Evolutionary conservation across 2,888 invertebrate species (phyloP).

Genomic region (Caenorhabditis becei): DNA sequence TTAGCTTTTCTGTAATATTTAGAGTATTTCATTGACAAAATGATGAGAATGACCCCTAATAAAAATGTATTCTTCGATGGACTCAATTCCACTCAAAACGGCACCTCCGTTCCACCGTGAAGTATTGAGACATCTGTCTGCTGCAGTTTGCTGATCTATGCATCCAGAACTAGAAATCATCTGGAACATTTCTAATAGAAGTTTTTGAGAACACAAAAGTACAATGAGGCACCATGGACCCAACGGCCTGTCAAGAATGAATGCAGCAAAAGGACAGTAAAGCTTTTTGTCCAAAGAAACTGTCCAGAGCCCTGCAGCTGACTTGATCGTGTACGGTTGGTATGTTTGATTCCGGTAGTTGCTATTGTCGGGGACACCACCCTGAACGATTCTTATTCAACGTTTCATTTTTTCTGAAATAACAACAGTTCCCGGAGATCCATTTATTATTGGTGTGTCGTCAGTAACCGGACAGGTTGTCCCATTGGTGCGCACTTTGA

Average conservation of each 20-base stretch:
- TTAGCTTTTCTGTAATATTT: too few species aligned
- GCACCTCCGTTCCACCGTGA: neutral
- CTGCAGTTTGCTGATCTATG: neutral
- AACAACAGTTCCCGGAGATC: slow-evolving; percentile 1
- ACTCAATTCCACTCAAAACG: slow-evolving; percentile 4
- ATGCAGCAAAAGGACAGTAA: neutral
- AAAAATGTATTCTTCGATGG: neutral
- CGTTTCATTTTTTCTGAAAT: neutral
- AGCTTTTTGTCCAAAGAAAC: neutral
- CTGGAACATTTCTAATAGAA: neutral
- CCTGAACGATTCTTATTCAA: neutral
- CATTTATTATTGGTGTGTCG: neutral
- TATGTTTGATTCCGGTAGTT: neutral
- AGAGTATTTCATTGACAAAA: neutral
- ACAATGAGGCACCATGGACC: slow-evolving; percentile 5
- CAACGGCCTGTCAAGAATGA: neutral
- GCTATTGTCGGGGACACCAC: neutral
- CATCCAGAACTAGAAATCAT: neutral
- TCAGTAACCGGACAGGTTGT: neutral
- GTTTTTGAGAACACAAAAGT: neutral
- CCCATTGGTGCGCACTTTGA: neutral
- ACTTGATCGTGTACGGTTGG: neutral
- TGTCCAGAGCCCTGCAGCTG: neutral
- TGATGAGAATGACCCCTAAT: neutral
- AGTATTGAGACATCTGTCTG: neutral